These are phyloP conservation scores for Naja naja DNA, from an alignment of 2,113 vertebrate genomes.

Conservation along the genomic window DNA sequence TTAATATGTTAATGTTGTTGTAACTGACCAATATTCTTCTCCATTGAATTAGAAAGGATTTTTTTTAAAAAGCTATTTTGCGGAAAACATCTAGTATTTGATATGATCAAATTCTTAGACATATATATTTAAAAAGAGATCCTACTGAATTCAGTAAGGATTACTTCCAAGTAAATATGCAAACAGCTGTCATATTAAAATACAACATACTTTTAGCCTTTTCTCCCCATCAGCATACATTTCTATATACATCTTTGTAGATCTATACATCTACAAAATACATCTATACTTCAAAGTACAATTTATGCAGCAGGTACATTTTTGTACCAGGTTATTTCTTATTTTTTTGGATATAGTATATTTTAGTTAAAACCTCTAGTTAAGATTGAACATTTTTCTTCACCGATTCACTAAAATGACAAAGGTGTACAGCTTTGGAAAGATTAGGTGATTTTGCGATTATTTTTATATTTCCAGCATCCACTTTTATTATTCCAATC, in stretches of 20 bases:
- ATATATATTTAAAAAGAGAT: not conserved
- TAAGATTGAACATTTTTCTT: not conserved
- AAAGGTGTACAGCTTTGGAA: constrained; percentile 8
- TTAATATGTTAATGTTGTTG: not conserved
- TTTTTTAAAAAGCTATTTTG: not conserved
- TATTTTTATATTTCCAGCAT: not conserved
- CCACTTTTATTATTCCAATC: not conserved
- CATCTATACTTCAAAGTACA: not conserved
- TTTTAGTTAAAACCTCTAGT: not conserved
- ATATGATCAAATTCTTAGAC: not conserved
- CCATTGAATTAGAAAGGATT: not conserved
- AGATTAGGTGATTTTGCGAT: not conserved
- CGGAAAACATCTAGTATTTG: not conserved
- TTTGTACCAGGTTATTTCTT: not conserved
- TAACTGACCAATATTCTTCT: not conserved
- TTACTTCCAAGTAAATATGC: not conserved
- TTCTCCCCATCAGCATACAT: not conserved
- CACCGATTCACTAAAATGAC: not conserved
- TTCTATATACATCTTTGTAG: not conserved
- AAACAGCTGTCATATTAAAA: not conserved
- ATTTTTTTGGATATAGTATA: not conserved
- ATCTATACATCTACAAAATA: too few relatives aligned
- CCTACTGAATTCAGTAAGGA: not conserved
- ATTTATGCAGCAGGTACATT: not conserved
- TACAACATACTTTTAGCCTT: not conserved